Evolutionary conservation across 2,888 invertebrate species (phyloP), one percentile per base, ranked within the genome.

Genomic region (Sphaerophoria rueppellii): DNA sequence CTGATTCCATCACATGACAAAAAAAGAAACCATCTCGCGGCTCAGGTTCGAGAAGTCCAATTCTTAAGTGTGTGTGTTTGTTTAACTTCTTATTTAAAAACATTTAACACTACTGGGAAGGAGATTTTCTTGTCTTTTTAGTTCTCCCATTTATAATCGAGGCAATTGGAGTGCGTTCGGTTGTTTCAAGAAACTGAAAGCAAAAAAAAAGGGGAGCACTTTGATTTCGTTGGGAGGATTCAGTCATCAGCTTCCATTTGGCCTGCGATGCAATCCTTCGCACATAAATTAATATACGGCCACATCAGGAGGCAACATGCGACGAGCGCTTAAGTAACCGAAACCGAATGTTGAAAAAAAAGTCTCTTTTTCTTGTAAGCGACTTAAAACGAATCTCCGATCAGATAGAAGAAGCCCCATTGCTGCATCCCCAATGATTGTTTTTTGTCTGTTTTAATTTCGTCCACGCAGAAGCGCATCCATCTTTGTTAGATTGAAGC

Each of bases 401-500:
- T 83, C 71, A 71, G 65, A 82, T 79, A 78, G 78, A 83, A 79
- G 70, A 24, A 24, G 24, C 24, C 78, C 74, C 67, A 65, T 67
- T 43, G 67, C 67, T 78, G 75, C 72, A 81, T 63, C 69, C 69
- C 67, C 72, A 55, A 77, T 34, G 48, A 52, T 55, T 67, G 54
- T 43, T 52, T 65, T 48, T 46, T 40, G 37, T 32, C 50, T 70
- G 73, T 52, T 74, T 60, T 61, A 46, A 60, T 76, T 76, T 73
- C 57, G 67, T 48, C 63, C 58, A 73, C 69, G 73, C 72, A 73
- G 69, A 76, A 76, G 54, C 77, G 85, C 86, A 86, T 86, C 86
- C 82, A 86, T 86, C 86, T 86, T 81, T 73, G 86, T 86, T 86
- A 82, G 86, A 86, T 86, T 82, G 82, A 74, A 82, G 70, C 79